Evolutionary conservation across 2,113 vertebrate genomes (phyloP), one percentile per base, ranked within the genome.

Genomic region (Dicentrarchus labrax): DNA sequence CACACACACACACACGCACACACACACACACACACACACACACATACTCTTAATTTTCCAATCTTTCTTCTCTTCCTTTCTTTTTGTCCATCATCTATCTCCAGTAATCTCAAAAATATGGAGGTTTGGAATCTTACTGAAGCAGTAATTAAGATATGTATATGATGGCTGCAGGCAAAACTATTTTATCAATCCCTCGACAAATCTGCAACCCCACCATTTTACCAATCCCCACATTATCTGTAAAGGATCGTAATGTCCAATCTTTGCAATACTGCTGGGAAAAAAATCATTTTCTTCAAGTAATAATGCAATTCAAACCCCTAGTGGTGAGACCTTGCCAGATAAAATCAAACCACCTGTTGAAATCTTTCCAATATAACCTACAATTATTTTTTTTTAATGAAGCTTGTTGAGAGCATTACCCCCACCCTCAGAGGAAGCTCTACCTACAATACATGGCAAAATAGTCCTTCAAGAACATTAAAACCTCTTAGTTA

Each of bases 311-410:
- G 47, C 2, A 51, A 45, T 30, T 72, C 11, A 53, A 41, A 24
- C 2, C 15, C 22, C 16, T 13, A 4, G 54, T 22, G 24, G 39
- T 15, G 39, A 80, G 64, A 12, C 39, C 5, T 13, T 1, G 8
- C 70, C 70, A 69, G 13, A 69, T 48, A 15, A 41, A 71, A 80
- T 65, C 21, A 72, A 68, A 80, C 21, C 10, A 22, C 22, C n/a
- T 19, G 24, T 22, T 64, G 24, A 59, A n/a, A 72, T 36, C 57
- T 17, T 36, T 5, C 38, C 47, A 30, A 76, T 61, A 45, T 76
- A 50, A 30, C 10, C 30, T 36, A 6, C 24, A 73, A 59, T 57
- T 8, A n/a, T 30, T 45, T 67, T 24, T 54, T 43, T 65, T 8
- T 47, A 13, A 45, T 22, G 11, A 62, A 60, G 50, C 15, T 16